Percentiles rank a stretch among this genome's conserved stretches.
Evolutionary conservation across 2,797 vertebrate species (phyloP).

Genomic region (Bufotes viridis): DNA sequence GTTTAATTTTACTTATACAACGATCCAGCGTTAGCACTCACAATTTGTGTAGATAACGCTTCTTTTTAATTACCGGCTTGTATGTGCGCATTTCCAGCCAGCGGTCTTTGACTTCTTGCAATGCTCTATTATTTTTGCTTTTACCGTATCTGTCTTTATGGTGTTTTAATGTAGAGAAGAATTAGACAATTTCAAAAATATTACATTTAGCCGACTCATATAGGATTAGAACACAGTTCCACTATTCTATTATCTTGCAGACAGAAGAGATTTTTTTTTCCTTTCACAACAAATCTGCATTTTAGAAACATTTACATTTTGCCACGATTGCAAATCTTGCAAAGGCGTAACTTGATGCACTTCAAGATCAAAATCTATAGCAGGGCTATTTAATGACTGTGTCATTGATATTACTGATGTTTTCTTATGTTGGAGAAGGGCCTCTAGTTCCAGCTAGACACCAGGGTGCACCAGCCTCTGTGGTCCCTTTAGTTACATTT

Average conservation of each 20-base stretch:
- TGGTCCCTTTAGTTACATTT: no score
- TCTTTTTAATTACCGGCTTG: constrained; percentile 42
- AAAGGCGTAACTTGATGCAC: not conserved
- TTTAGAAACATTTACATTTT: not conserved
- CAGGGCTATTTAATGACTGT: no score
- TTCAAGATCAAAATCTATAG: no score
- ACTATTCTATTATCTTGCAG: not conserved
- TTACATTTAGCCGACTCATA: not conserved
- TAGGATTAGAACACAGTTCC: not conserved
- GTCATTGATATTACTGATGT: no score
- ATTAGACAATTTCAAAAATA: not conserved
- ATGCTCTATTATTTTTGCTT: constrained; percentile 19
- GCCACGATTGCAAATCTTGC: not conserved
- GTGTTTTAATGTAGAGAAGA: not conserved
- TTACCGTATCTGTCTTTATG: not conserved
- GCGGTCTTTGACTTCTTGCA: constrained; percentile 7
- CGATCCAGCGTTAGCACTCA: constrained; percentile 28
- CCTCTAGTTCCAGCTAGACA: no score
- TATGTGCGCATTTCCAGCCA: constrained; percentile 6
- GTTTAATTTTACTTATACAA: constrained; percentile 53
- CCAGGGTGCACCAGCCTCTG: no score
- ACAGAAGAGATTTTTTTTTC: not conserved
- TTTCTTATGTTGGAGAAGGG: no score
- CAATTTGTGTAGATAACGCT: constrained; percentile 41
- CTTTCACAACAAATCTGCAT: no score